Evolutionary conservation across 2,113 vertebrate species (phyloP), one percentile per base, ranked within the genome.

Genomic region (Sebastes fasciatus): DNA sequence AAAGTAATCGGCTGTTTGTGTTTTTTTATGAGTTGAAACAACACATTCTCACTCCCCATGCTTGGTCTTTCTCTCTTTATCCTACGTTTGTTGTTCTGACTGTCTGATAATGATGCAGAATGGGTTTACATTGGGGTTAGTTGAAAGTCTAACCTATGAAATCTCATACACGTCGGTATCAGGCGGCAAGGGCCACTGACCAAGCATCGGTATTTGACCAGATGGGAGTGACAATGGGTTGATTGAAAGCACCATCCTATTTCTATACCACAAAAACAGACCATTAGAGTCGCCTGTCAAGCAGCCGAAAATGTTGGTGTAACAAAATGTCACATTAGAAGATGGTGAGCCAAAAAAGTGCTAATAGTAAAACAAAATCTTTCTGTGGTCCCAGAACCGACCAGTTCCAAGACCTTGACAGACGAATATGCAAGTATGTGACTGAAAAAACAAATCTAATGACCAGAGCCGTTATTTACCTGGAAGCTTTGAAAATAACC

Each of bases 11-110:
- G 21, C n/a, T 8, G 21, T 40, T 65, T 63, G 26, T 40, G 11
- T 23, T 54, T 43, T 77, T 54, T n/a, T 43, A 67, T 67, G 21
- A 67, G 52, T 13, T 46, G 49, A 66, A 57, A 46, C 26, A 26
- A 26, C 26, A 26, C 26, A 26, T 26, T 26, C 26, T 26, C 26
- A 26, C 26, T 26, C 26, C 26, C 26, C 0, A 26, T 26, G 26
- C 26, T 26, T 26, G 26, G 26, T 26, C 26, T 48, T 48, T 48
- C 46, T 48, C 46, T 48, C 11, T 48, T 48, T 48, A 48, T 48
- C 13, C 12, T 48, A 48, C 11, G 10, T 48, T 12, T 12, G 46
- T 48, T 48, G 46, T 26, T 26, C 26, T 26, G 26, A 26, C 26
- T 26, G 26, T 26, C 26, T 26, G 2, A 26, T 26, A 26, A 26